These are phyloP conservation scores for Agrotis clavis DNA, from an alignment of 2,888 invertebrate genomes.

Conservation along the genomic window DNA sequence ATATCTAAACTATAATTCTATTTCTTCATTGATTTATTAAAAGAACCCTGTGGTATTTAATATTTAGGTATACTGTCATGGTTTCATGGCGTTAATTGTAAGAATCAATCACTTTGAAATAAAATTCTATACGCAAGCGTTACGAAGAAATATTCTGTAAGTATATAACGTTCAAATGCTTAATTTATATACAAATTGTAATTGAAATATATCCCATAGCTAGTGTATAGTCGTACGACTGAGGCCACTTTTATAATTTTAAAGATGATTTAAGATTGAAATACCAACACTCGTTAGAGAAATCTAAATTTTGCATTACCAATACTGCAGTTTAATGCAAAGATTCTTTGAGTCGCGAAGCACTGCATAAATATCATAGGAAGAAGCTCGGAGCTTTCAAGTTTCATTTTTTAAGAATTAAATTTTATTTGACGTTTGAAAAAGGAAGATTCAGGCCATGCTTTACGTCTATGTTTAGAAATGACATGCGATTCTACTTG, in stretches of 20 bases:
- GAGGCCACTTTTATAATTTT: slow-evolving; percentile 18
- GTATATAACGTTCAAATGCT: background rate
- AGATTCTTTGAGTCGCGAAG: slow-evolving; percentile 8
- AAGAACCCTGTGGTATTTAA: background rate
- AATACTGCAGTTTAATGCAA: slow-evolving; percentile 9
- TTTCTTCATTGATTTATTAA: slow-evolving; percentile 13
- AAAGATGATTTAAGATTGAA: slow-evolving; percentile 26
- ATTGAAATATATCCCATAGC: slow-evolving; percentile 8
- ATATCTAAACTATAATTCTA: background rate
- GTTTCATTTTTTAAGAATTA: slow-evolving; percentile 13
- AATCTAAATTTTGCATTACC: slow-evolving; percentile 38
- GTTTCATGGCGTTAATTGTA: no score
- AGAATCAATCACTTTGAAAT: no score
- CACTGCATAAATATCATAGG: slow-evolving; percentile 12
- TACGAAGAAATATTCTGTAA: background rate
- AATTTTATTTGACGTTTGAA: no score
- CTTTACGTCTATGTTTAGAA: no score
- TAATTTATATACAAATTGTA: background rate
- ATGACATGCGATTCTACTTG: no score
- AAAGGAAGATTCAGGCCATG: no score
- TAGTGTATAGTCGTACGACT: background rate
- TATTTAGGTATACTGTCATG: no score
- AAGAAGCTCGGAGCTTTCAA: slow-evolving; percentile 22
- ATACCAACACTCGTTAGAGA: slow-evolving; percentile 15
- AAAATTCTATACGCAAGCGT: no score